Base-by-base conservation (phyloP, 2,888 invertebrate species). In the Ceraclea dissimilis region DNA sequence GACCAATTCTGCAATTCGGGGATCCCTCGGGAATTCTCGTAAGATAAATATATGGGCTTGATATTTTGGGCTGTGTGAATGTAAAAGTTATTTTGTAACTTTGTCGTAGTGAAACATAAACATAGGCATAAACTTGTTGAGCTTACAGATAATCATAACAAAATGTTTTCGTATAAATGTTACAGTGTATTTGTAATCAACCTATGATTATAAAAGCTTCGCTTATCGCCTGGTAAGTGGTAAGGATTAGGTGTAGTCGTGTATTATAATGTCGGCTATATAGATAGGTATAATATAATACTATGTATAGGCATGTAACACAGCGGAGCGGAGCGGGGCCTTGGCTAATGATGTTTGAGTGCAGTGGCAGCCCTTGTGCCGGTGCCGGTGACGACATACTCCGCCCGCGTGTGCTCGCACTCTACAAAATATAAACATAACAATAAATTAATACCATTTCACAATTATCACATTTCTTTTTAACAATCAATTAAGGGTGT, bases 321-420 rank as follows among this genome's bases (percentile, higher is more conserved):
- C 5, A 39, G 16, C 39, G 13, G 39, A 39, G 39, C 13, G n/a
- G 26, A 39, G 39, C 39, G 39, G 39, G 39, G 39, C 39, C 39
- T 39, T 39, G 39, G 39, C 13, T 39, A 5, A 16, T 39, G 39
- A 39, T 39, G 39, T 39, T 16, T 39, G 39, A 39, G 39, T 39
- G 39, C 39, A 39, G 39, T 39, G 39, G 16, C 39, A 39, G 39
- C 39, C 39, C 39, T 39, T 39, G 39, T 39, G 13, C 13, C 16
- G 16, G 39, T 39, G 39, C 39, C 39, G 39, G 39, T 39, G 39
- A 39, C 39, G 39, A 39, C 39, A 39, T 39, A 39, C 39, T n/a
- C 39, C 39, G 39, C 39, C 39, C 39, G 39, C 39, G 39, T 39
- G 39, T 16, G 39, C 39, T 39, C 39, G 39, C 39, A 39, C 16